Evolutionary conservation across 37 sponge, comb jelly and placozoan genomes (phyloP).

Genomic region (Cliona cf. orientalis): DNA sequence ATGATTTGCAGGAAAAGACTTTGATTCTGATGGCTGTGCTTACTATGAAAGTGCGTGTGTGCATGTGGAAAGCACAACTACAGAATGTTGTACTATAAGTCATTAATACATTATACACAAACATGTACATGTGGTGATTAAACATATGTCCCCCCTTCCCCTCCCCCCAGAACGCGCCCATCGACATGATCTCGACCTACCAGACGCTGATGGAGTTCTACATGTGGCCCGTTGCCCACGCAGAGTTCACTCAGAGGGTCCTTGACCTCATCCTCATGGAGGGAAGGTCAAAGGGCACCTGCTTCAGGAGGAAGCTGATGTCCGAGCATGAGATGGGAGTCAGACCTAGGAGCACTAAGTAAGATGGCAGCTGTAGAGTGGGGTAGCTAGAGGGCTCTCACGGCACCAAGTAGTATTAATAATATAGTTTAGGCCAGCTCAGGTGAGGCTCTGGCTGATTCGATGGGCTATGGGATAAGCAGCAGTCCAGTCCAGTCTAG

Average conservation of each 20-base stretch:
- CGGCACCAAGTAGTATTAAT: neutral
- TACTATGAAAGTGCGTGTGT: too few relatives aligned
- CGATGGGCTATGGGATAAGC: too few relatives aligned
- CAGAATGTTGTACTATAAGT: too few relatives aligned
- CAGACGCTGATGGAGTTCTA: slow-evolving; percentile 84
- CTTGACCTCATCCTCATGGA: slow-evolving; percentile 78
- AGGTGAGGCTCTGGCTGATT: too few relatives aligned
- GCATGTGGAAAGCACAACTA: too few relatives aligned
- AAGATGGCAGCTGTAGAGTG: neutral
- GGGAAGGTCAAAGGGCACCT: slow-evolving; percentile 46
- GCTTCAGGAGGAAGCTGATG: slow-evolving; percentile 22
- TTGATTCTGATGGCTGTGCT: too few relatives aligned
- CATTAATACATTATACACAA: too few relatives aligned
- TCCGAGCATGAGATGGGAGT: slow-evolving; percentile 45
- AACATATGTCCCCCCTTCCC: neutral
- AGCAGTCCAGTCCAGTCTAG: too few relatives aligned
- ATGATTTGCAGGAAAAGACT: too few relatives aligned
- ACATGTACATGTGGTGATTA: neutral
- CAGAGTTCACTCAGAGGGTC: slow-evolving; percentile 54
- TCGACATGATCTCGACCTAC: slow-evolving; percentile 61
- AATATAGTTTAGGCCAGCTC: neutral
- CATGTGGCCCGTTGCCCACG: slow-evolving; percentile 85
- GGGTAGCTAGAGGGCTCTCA: neutral
- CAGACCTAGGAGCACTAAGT: slow-evolving; percentile 37
- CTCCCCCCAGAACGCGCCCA: slow-evolving; percentile 6